Evolutionary conservation across 2,113 vertebrate species (phyloP).

Genomic region (Ceyx melanurus): DNA sequence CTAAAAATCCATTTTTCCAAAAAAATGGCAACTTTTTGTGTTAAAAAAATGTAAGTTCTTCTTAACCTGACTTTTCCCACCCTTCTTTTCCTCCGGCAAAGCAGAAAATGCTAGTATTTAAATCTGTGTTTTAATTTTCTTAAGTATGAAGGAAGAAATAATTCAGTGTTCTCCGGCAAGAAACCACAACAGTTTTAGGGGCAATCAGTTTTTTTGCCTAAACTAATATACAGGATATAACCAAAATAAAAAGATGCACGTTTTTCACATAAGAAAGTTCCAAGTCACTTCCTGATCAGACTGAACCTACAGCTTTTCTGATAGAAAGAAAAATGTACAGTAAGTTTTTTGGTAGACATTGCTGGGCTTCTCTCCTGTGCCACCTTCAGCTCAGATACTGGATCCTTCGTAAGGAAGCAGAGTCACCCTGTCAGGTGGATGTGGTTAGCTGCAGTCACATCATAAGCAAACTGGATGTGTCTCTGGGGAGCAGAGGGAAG

Average conservation of each 20-base stretch:
- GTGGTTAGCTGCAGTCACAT: background rate
- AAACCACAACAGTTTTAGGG: slow-evolving; percentile 33
- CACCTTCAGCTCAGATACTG: background rate
- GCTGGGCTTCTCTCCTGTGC: background rate
- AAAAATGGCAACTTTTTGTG: background rate
- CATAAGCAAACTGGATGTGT: background rate
- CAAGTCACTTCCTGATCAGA: background rate
- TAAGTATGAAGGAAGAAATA: slow-evolving; percentile 23
- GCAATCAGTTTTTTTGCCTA: background rate
- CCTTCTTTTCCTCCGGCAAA: background rate
- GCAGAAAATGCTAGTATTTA: background rate
- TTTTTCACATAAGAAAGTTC: background rate
- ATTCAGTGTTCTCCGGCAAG: background rate
- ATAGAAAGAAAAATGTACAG: background rate
- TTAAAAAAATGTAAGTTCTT: background rate
- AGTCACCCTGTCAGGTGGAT: slow-evolving; percentile 8
- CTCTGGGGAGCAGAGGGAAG: background rate
- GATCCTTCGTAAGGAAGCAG: background rate
- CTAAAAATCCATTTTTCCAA: background rate
- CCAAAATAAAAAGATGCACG: background rate
- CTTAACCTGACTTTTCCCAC: background rate
- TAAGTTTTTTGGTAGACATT: background rate
- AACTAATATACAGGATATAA: background rate
- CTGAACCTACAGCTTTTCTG: background rate
- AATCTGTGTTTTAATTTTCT: slow-evolving; percentile 25